Conservation (phyloP, 2,113 vertebrate species). For the Cinclus mexicanus region DNA sequence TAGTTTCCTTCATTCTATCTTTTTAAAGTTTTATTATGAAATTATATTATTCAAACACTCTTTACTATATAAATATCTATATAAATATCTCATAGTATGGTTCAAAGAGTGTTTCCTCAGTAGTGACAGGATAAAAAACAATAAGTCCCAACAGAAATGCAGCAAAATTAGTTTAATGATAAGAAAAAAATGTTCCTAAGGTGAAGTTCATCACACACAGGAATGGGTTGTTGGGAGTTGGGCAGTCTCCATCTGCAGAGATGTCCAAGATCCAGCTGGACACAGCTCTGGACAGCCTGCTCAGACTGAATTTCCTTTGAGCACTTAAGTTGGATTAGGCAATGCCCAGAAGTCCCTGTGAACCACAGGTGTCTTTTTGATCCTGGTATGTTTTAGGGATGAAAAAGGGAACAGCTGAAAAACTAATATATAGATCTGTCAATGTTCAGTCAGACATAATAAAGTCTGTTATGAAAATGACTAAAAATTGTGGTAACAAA, state of each 20-base stretch:
- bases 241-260: background rate
- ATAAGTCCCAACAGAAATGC: background rate
- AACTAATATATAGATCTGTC: background rate
- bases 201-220: background rate
- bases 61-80: background rate
- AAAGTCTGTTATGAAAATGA: background rate
- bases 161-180: background rate
- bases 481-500: background rate
- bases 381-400: background rate
- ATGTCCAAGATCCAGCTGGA: background rate
- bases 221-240: fast-evolving
- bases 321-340: background rate
- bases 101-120: background rate
- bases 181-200: background rate
- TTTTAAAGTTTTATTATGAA: background rate
- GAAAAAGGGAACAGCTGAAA: background rate
- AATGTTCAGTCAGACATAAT: background rate
- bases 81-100: background rate
- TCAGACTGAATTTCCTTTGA: background rate
- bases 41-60: background rate
- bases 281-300: background rate
- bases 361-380: background rate
- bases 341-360: background rate
- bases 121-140: background rate
- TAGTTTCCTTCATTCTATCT: background rate